Base-by-base conservation (phyloP, 2,888 invertebrate species). In the Pseudeuparius sepicola region DNA sequence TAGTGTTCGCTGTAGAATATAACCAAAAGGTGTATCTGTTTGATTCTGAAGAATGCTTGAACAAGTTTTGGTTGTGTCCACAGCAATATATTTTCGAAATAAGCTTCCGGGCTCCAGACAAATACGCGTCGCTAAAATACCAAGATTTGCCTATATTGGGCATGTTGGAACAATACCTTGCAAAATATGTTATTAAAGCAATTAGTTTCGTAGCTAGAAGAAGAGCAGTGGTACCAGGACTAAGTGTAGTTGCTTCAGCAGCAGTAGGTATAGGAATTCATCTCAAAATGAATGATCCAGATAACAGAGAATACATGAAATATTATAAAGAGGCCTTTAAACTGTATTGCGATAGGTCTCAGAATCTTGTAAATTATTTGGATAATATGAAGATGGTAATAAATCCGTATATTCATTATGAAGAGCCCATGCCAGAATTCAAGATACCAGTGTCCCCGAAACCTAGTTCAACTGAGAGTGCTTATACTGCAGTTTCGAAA, bases 161-260 rank as follows among this genome's bases (percentile, higher is more conserved):
- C 2, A 73, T 72, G 52, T 55, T 78, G 12, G 74, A 78, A 45
- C 76, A 75, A 53, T 71, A 67, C 10, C 57, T 75, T 1, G 70
- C 67, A 0, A 63, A 62, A 36, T 52, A 68, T 24, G 51, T 78
- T 15, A 66, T 72, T 2, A 57, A 66, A 36, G 73, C 71, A 1
- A 64, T 76, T 35, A 66, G 67, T 37, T 59, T 65, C 23, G 61
- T 70, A 0, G 66, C 67, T 36, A 63, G 62, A 2, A 34, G 63
- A 11, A 63, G 78, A 39, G 78, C 78, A 1, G 70, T 76, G 43
- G 68, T 77, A 47, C 71, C 74, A 1, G 75, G 74, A 2, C 56
- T 78, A 13, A 58, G 60, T 41, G 54, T 66, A 18, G 44, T 56
- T 28, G 34, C 61, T 4, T 74, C 75, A 1, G 78, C 68, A 0